Conservation (phyloP, 2,113 vertebrate genomes). For the Corvus moneduloides region DNA sequence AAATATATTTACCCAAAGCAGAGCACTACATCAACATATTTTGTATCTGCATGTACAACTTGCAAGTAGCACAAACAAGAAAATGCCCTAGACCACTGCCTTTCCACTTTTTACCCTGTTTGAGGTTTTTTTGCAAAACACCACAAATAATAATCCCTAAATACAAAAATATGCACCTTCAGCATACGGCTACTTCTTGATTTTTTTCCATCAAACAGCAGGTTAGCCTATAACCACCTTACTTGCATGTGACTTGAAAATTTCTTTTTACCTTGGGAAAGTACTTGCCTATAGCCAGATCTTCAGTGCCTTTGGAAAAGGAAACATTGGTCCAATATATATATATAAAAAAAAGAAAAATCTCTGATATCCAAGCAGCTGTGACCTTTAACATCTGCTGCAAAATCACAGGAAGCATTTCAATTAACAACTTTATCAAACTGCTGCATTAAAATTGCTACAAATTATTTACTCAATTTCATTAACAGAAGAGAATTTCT, state of each 20-base stretch:
- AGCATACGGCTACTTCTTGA: background rate
- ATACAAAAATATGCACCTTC: background rate
- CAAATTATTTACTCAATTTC: background rate
- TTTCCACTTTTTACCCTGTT: background rate
- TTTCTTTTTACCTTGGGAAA: background rate
- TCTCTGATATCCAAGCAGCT: background rate
- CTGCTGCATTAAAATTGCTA: background rate
- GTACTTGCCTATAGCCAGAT: background rate
- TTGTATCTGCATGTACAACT: background rate
- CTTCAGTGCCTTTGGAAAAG: background rate
- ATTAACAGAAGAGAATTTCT: background rate
- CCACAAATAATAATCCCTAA: background rate
- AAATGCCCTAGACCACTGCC: background rate
- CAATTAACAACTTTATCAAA: background rate
- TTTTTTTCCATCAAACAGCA: background rate
- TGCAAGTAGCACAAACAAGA: background rate
- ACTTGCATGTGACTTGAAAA: background rate
- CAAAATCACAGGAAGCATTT: background rate
- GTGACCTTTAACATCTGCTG: background rate
- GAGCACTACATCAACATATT: background rate
- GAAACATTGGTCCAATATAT: background rate
- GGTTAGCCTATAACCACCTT: background rate
- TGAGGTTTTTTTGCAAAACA: rapidly evolving
- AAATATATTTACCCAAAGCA: background rate
- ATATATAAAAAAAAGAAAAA: background rate